Conservation (phyloP, 2,888 invertebrate species). For the Noctua pronuba region DNA sequence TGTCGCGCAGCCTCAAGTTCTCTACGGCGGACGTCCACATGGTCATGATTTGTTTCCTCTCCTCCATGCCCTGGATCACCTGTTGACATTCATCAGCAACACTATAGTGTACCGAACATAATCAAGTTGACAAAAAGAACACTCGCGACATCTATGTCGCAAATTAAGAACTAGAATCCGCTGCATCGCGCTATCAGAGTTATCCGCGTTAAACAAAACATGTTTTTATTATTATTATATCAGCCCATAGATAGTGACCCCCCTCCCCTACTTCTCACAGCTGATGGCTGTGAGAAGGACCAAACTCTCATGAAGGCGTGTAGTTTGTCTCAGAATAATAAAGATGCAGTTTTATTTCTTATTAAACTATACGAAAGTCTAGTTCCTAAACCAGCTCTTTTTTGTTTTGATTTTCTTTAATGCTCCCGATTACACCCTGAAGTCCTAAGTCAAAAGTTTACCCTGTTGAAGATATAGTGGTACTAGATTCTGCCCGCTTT, state of each 20-base stretch:
- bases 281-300: too few relatives aligned
- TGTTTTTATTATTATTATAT: too few relatives aligned
- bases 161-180: neutral
- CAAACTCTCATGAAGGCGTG: too few relatives aligned
- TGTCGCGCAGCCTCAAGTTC: constrained; percentile 93
- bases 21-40: constrained; percentile 94
- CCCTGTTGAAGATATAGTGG: too few relatives aligned
- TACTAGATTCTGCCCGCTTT: too few relatives aligned
- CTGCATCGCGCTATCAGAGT: too few relatives aligned
- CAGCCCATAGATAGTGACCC: too few relatives aligned
- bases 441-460: neutral
- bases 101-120: neutral
- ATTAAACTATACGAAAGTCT: neutral
- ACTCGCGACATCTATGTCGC: neutral
- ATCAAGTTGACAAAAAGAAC: neutral
- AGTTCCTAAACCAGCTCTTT: neutral
- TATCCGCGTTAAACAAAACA: too few relatives aligned
- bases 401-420: neutral
- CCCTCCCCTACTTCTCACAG: too few relatives aligned
- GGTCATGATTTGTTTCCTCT: constrained; percentile 92
- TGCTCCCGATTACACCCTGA: neutral
- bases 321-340: too few relatives aligned
- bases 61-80: constrained; percentile 91
- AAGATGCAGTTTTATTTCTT: too few relatives aligned
- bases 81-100: constrained; percentile 57